Percentiles rank a stretch among this genome's conserved stretches.
Conservation (phyloP, 2,888 invertebrate genomes). For the Lordiphosa andalusiaca region DNA sequence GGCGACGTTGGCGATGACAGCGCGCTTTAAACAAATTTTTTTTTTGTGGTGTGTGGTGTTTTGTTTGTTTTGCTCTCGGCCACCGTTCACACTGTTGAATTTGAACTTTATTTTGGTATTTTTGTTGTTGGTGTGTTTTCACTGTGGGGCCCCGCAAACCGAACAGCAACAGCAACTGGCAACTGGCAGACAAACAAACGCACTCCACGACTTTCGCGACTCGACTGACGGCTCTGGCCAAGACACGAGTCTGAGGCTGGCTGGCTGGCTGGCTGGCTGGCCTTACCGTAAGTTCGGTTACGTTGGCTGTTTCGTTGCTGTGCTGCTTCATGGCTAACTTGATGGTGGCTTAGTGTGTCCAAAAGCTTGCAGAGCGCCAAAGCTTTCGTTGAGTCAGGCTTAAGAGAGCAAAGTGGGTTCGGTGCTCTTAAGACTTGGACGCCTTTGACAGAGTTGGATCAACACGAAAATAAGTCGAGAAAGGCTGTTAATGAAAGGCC, state of each 20-base stretch:
- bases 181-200: slow-evolving; percentile 59
- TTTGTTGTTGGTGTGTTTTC: slow-evolving; percentile 10
- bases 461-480: slow-evolving; percentile 1
- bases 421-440: neutral
- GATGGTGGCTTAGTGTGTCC: slow-evolving; percentile 57
- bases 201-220: slow-evolving; percentile 81
- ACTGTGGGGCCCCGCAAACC: slow-evolving; percentile 29
- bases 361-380: slow-evolving; percentile 51
- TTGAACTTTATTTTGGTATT: slow-evolving; percentile 6
- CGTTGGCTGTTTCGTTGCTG: slow-evolving; percentile 59
- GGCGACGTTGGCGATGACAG: slow-evolving; percentile 28
- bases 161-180: slow-evolving; percentile 44
- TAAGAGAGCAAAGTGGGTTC: neutral
- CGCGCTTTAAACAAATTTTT: slow-evolving; percentile 12
- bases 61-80: slow-evolving; percentile 52
- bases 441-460: slow-evolving; percentile 5
- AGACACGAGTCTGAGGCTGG: slow-evolving; percentile 47
- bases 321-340: slow-evolving; percentile 63
- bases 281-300: slow-evolving; percentile 73
- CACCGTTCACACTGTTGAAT: slow-evolving; percentile 20
- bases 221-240: slow-evolving; percentile 76
- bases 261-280: slow-evolving; percentile 20
- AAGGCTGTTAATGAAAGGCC: slow-evolving; percentile 23
- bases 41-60: slow-evolving; percentile 3
- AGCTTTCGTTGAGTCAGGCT: slow-evolving; percentile 9